Evolutionary conservation across 2,113 vertebrate genomes (phyloP), one percentile per base, ranked within the genome.

Genomic region (Motacilla tschutschensis): DNA sequence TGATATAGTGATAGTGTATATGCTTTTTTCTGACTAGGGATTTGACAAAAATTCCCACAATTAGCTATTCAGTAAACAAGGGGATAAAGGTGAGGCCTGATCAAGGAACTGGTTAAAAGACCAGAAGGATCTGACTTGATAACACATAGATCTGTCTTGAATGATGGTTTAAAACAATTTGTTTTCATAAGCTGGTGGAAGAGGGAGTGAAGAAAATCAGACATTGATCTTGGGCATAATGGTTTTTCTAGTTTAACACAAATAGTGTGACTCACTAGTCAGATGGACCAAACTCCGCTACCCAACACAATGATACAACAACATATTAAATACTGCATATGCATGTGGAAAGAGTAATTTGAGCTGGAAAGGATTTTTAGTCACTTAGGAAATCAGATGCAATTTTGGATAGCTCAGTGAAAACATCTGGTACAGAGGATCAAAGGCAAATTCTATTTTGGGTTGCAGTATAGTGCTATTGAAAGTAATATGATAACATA

Each of bases 371-470:
- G 76, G 25, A 71, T 74, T 82, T 92, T 72, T 87, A 87, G 44
- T 63, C 41, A 60, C 69, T 92, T 26, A 78, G 73, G 17, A 89
- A 93, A 89, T 87, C 77, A 89, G 63, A 80, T 85, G 62, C 75
- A 79, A 36, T 89, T 87, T 85, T 85, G 85, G 69, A 74, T 77
- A 79, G 36, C 72, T 60, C 82, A 78, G 54, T 75, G 65, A 72
- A 95, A 89, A 95, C 72, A 89, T 57, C 91, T 93, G 82, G 72
- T 69, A 58, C 26, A 41, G 62, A 53, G 13, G 50, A 91, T 74
- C 70, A 92, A 94, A 94, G 35, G 26, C n/a, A 89, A 78, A 85
- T 47, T 28, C 10, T 94, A 87, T 93, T 93, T 85, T 83, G 62
- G 48, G 31, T 35, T 91, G 76, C 29, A 57, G 54, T 60, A 83